Percentiles rank a stretch among this genome's conserved stretches.
These are phyloP conservation scores for Pseudoatta argentina DNA, from an alignment of 1,140 invertebrate species.

Conservation along the genomic window DNA sequence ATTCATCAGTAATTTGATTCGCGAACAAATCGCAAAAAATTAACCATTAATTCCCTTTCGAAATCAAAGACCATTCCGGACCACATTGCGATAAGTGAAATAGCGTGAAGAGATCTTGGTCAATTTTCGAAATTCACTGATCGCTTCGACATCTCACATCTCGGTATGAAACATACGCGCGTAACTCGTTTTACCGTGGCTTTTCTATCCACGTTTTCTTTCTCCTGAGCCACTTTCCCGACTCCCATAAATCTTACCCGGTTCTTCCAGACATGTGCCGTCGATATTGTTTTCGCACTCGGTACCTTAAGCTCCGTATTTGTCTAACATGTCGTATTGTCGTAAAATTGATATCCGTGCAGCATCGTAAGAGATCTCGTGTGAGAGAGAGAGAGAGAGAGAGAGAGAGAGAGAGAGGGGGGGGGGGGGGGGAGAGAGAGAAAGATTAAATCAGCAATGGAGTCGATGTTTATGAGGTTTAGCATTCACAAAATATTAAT, in stretches of 20 bases:
- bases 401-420: not conserved
- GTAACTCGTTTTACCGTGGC: not conserved
- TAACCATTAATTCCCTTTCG: no score
- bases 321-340: slow-evolving; percentile 64
- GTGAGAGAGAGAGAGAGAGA: not conserved
- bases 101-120: not conserved
- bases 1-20: not conserved
- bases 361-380: not conserved
- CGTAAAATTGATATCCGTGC: slow-evolving; percentile 66
- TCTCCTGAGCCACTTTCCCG: not conserved
- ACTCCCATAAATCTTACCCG: slow-evolving; percentile 47
- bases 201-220: slow-evolving; percentile 30
- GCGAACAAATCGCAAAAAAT: not conserved
- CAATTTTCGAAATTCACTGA: slow-evolving; percentile 23
- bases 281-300: slow-evolving; percentile 33
- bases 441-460: not conserved
- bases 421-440: not conserved
- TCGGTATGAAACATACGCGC: slow-evolving; percentile 1
- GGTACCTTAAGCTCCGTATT: slow-evolving; percentile 66
- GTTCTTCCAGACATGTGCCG: slow-evolving; percentile 37
- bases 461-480: slow-evolving; percentile 70
- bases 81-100: not conserved
- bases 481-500: slow-evolving; percentile 60
- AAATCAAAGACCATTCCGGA: not conserved
- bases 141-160: not conserved